A percentile compares a stretch with the other conserved stretches of the same genome.
Conservation (phyloP, 2,113 vertebrate genomes). For the Uropsilus gracilis region DNA sequence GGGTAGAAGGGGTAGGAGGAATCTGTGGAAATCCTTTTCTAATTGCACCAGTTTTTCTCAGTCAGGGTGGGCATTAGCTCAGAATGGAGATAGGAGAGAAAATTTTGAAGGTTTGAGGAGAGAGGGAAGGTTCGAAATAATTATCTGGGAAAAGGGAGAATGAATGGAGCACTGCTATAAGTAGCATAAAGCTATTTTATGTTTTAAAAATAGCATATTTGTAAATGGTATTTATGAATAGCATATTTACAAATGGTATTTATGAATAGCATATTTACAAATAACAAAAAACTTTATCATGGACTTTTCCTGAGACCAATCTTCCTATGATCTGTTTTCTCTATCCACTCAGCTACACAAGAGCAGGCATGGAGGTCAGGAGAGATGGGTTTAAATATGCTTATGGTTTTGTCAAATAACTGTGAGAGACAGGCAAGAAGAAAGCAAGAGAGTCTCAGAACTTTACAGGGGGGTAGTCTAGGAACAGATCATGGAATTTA, state of each 20-base stretch:
- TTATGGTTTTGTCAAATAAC: not conserved
- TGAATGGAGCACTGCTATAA: not conserved
- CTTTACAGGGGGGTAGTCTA: not conserved
- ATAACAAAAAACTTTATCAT: not conserved
- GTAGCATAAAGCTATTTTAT: too few species aligned
- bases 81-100: not conserved
- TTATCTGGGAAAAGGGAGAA: not conserved
- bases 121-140: not conserved
- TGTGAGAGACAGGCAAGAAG: not conserved
- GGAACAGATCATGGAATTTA: not conserved
- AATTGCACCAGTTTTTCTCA: not conserved
- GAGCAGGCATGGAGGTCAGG: not conserved
- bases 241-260: too few species aligned
- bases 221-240: too few species aligned
- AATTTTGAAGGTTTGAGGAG: not conserved
- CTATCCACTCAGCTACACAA: too few species aligned
- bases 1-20: too few species aligned
- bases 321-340: not conserved
- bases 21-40: not conserved
- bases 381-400: not conserved
- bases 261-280: not conserved
- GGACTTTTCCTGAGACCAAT: not conserved
- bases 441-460: not conserved
- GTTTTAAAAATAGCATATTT: too few species aligned
- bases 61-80: not conserved